These are phyloP conservation scores for Molossus molossus DNA, from an alignment of 2,797 vertebrate species.

Conservation along the genomic window DNA sequence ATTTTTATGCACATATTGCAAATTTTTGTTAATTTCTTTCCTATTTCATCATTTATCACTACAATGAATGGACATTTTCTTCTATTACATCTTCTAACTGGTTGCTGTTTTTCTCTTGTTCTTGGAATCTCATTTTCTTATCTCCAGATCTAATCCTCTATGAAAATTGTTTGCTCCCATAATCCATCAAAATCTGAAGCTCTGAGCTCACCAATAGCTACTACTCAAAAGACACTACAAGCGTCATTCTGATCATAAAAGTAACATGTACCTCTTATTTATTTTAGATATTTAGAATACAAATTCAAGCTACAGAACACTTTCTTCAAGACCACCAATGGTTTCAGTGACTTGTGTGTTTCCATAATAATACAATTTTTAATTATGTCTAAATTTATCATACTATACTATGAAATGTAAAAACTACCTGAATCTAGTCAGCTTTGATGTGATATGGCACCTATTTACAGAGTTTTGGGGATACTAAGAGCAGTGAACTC, in stretches of 20 bases:
- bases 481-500: background rate
- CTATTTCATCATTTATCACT: conserved; percentile 38
- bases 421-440: background rate
- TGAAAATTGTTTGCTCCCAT: background rate
- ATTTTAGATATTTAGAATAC: background rate
- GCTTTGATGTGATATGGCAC: background rate
- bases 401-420: conserved; percentile 32
- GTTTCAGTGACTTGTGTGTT: background rate
- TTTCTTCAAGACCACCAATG: conserved; percentile 46
- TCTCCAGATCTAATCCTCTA: background rate
- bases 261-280: background rate
- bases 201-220: conserved; percentile 2
- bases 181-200: conserved; percentile 23
- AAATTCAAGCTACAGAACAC: background rate
- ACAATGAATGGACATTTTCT: background rate
- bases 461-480: background rate
- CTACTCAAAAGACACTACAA: conserved; percentile 32
- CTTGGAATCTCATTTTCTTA: conserved; percentile 27
- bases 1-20: conserved; percentile 10
- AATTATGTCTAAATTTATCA: conserved; percentile 31
- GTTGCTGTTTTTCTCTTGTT: background rate
- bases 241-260: background rate
- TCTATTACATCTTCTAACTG: background rate
- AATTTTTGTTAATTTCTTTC: conserved; percentile 28
- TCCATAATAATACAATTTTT: background rate